Evolutionary conservation across 2,113 vertebrate species (phyloP), one percentile per base, ranked within the genome.

Genomic region (Eudorcas thomsonii): DNA sequence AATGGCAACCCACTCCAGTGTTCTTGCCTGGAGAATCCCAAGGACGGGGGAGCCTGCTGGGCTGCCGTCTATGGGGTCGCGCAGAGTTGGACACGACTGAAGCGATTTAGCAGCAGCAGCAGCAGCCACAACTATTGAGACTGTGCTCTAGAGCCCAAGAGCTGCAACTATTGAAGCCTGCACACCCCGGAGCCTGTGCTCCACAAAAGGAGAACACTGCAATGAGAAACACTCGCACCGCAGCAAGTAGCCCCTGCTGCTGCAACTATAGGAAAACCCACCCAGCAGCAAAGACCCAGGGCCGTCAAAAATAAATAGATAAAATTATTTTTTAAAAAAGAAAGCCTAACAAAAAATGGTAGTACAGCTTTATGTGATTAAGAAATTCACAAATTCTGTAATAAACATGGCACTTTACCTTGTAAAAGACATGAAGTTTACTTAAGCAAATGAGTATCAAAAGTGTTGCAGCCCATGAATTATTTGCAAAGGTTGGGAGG

Each of bases 201-300:
- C 71, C 36, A 6, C 71, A 25, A 39, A 36, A 43, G 10, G 43
- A 43, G 43, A 43, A 43, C 11, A 25, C 11, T 25, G 71, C 21
- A 74, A 43, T 25, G 71, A 43, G 21, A 74, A 7, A 36, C 0
- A 0, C 21, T 43, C 1, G 0, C 6, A 39, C 21, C 1, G 0
- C 21, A 74, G 6, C 21, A 13, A 25, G 36, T 11, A 43, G 36
- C 36, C 11, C 36, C 36, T 0, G 1, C 36, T 13, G n/a, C 71
- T 74, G 21, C n/a, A 43, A 7, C 11, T 74, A 3, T 1, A 14
- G 36, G 25, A 25, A 74, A 43, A 25, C 71, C 36, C 11, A 7
- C 11, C 11, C 71, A 74, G 36, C 71, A 74, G 36, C 71, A 74
- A 74, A 25, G 71, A 25, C 6, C 36, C 36, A 74, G 71, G 0